Base-by-base conservation (phyloP, 2,888 invertebrate species). In the Tiphia femorata region DNA sequence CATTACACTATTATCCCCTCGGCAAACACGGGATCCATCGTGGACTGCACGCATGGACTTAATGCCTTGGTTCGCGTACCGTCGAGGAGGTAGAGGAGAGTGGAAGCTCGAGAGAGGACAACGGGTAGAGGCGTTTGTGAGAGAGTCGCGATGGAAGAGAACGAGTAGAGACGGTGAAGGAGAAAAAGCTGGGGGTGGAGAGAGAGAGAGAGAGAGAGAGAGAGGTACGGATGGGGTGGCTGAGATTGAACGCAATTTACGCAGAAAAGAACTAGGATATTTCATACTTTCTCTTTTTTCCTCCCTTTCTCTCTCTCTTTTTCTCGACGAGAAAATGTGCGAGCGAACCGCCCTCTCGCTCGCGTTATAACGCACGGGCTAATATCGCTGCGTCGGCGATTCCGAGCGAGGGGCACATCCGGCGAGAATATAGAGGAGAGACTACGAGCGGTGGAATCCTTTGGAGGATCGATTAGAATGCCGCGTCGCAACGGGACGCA, bases 1-100 rank as follows among this genome's bases (percentile, higher is more conserved):
- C 77, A 76, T 80, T 76, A 78, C 75, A 64, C 75, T 78, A 77
- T 79, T 79, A 79, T 80, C 79, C 77, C 66, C 70, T 68, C 58
- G 59, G 73, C 77, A 80, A 80, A 80, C 80, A 75, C 66, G 58
- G 33, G 33, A 33, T 33, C 33, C 33, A 33, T 33, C 33, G 12
- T 33, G 33, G 33, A 38, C 40, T 27, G 10, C 38, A 20, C 41
- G 20, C 49, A 35, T 41, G 51, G 40, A 49, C 68, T 70, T 72
- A 68, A 68, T 67, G 72, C 67, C 58, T 21, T 44, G 51, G 25
- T 42, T 37, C 37, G 33, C 52, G 47, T 47, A 47, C n/a, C n/a
- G n/a, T n/a, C n/a, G n/a, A n/a, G n/a, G n/a, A n/a, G n/a, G n/a
- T n/a, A 14, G 33, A 33, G 33, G 33, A 33, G 33, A 33, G 33